phyloP scores from a whole-genome alignment of 2,797 vertebrate species.

The Coilia nasus region DNA sequence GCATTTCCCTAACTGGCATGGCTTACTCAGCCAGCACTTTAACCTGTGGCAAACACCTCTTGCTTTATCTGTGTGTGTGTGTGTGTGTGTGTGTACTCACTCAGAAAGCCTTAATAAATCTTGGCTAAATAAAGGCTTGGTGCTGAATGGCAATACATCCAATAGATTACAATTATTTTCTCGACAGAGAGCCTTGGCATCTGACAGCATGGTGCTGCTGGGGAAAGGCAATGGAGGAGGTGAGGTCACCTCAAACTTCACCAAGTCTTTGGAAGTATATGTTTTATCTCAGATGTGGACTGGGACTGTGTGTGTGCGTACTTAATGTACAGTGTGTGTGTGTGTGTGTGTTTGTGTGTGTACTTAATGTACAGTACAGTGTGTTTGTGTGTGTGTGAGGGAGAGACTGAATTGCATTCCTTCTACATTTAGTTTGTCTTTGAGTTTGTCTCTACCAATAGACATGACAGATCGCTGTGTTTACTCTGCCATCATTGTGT shows the following conservation, averaged over 20 bases:
- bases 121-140: constrained; percentile 40
- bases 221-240: background rate
- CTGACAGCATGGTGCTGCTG: constrained; percentile 12
- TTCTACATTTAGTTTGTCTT: no score
- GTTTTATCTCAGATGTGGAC: background rate
- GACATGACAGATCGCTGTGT: no score
- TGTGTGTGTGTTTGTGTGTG: background rate
- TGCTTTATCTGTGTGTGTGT: background rate
- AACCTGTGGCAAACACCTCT: no score
- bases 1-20: no score
- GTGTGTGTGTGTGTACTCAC: background rate
- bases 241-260: constrained; percentile 23
- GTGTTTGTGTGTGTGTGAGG: background rate
- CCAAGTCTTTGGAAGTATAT: background rate
- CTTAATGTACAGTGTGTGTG: background rate
- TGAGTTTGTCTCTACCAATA: no score
- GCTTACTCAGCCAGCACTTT: no score
- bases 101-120: constrained; percentile 39
- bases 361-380: no score
- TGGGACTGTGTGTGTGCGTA: constrained; percentile 29
- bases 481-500: no score
- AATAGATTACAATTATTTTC: constrained; percentile 40
- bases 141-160: constrained; percentile 17
- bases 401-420: no score
- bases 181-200: constrained; percentile 18